Percentiles rank a stretch among this genome's conserved stretches.
phyloP scores from a whole-genome alignment of 1,140 invertebrate genomes.

The Scaptomyza graminum region DNA sequence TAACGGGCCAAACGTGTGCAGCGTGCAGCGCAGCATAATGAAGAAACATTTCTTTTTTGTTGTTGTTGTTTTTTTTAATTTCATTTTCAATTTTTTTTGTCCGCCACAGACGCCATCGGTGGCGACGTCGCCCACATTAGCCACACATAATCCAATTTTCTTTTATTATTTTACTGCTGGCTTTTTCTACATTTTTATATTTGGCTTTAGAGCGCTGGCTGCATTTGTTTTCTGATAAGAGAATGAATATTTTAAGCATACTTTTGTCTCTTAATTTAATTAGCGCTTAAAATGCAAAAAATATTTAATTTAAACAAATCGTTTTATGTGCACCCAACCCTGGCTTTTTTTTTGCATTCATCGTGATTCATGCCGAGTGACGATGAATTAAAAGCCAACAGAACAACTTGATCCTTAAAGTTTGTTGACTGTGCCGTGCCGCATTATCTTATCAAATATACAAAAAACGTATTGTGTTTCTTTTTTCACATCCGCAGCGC shows the following conservation, averaged over 20 bases:
- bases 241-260: slow-evolving; percentile 7
- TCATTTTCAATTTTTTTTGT: slow-evolving; percentile 24
- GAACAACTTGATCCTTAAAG: slow-evolving; percentile 42
- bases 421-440: slow-evolving; percentile 54
- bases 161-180: slow-evolving; percentile 36
- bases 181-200: slow-evolving; percentile 45
- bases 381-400: slow-evolving; percentile 22
- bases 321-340: slow-evolving; percentile 54
- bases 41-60: slow-evolving; percentile 57
- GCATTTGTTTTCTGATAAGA: slow-evolving; percentile 70
- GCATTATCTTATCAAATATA: slow-evolving; percentile 37
- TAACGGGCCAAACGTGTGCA: slow-evolving; percentile 61
- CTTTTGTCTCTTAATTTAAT: slow-evolving; percentile 63
- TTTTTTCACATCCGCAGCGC: neutral
- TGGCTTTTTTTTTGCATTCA: slow-evolving; percentile 34
- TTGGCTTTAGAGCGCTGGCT: slow-evolving; percentile 57
- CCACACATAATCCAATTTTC: slow-evolving; percentile 77
- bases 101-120: slow-evolving; percentile 37
- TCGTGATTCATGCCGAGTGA: slow-evolving; percentile 45
- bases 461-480: slow-evolving; percentile 1
- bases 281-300: slow-evolving; percentile 70
- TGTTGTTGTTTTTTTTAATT: slow-evolving; percentile 26
- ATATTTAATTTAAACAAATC: slow-evolving; percentile 76
- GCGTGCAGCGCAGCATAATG: slow-evolving; percentile 58
- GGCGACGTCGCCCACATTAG: slow-evolving; percentile 47